phyloP scores from a whole-genome alignment of 2,888 invertebrate genomes.

The Epistrophella euchroma region DNA sequence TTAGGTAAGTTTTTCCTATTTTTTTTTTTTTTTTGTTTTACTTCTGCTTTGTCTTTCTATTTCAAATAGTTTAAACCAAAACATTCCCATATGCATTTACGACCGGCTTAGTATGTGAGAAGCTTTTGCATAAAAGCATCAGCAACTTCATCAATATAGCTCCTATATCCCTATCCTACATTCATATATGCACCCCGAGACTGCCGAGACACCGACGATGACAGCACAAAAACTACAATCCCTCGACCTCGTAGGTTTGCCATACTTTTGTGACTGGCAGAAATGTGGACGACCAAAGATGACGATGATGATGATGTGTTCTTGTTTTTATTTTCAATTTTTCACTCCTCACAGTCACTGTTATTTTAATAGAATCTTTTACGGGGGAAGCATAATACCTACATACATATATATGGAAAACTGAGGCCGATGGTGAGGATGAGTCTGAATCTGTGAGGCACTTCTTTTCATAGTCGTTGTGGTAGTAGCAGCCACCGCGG shows the following conservation, averaged over 20 bases:
- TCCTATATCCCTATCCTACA: neutral
- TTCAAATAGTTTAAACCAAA: conserved; percentile 5
- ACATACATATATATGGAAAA: neutral
- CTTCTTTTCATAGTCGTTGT: conserved; percentile 24
- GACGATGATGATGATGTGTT: neutral
- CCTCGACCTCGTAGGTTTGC: conserved; percentile 25
- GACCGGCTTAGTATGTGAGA: neutral
- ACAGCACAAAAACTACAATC: conserved; percentile 17
- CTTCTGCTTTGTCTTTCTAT: neutral
- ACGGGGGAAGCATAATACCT: neutral
- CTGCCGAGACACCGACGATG: neutral
- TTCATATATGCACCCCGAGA: neutral
- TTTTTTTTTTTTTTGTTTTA: no score
- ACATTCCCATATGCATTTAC: conserved; percentile 4
- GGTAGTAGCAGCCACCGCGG: conserved; percentile 41
- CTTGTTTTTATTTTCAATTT: conserved; percentile 28
- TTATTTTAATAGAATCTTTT: conserved; percentile 31
- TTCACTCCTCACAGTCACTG: conserved; percentile 30
- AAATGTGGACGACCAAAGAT: conserved; percentile 41
- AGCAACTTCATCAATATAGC: neutral
- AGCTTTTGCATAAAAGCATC: neutral
- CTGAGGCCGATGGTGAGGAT: neutral
- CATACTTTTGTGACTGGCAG: conserved; percentile 46
- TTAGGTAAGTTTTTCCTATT: neutral
- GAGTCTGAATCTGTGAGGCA: conserved; percentile 1